Conservation (phyloP, 1,140 invertebrate genomes). For the Drosophila busckii region DNA sequence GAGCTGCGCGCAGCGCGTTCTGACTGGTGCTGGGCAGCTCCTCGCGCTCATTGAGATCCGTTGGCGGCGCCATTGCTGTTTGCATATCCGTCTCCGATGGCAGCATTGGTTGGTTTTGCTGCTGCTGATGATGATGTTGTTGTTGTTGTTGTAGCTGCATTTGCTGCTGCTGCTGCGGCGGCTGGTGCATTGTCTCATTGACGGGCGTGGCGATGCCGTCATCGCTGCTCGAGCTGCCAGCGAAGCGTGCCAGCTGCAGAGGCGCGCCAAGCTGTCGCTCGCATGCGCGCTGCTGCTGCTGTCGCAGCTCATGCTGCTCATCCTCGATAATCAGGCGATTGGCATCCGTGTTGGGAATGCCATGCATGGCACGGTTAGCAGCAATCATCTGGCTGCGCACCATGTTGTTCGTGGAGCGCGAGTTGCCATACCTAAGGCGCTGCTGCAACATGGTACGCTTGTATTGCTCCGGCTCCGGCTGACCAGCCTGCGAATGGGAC, state of each 20-base stretch:
- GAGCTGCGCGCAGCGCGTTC: neutral
- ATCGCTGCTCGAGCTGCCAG: neutral
- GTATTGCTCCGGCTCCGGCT: conserved; percentile 8
- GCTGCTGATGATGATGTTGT: neutral
- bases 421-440: conserved; percentile 42
- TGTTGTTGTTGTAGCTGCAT: neutral
- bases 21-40: conserved; percentile 21
- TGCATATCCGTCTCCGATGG: conserved; percentile 22
- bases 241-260: neutral
- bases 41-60: neutral
- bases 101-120: neutral
- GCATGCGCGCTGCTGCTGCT: neutral
- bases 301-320: neutral
- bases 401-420: conserved; percentile 35
- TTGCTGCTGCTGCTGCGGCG: neutral
- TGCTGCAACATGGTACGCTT: conserved; percentile 35
- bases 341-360: neutral
- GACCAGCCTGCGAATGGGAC: too few species aligned
- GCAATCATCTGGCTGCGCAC: conserved; percentile 9
- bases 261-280: neutral
- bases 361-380: conserved; percentile 7
- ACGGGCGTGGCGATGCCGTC: too few species aligned
- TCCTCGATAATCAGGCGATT: neutral
- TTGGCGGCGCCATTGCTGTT: conserved; percentile 11
- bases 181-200: too few species aligned